Base-by-base conservation (phyloP, 2,888 invertebrate species). In the Homarus gammarus region DNA sequence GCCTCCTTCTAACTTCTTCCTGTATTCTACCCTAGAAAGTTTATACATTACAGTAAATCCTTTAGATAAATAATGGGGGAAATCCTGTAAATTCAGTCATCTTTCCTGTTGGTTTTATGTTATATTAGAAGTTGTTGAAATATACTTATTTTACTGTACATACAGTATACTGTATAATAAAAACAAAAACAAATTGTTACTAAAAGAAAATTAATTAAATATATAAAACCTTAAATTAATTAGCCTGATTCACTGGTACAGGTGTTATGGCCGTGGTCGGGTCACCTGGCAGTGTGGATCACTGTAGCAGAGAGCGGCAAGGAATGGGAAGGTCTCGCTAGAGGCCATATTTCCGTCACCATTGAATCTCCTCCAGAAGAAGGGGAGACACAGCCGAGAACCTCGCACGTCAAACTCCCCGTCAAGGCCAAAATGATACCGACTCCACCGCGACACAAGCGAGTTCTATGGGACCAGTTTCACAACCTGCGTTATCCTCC, bases 401-500 rank as follows among this genome's bases (percentile, higher is more conserved):
- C 94, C 91, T 95, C 95, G 73, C 94, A 95, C 12, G 95, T 96
- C 33, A 95, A 95, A 92, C 94, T 97, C 90, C 96, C 96, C 0
- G 94, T 96, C 92, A 96, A 96, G 92, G 97, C 97, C 0, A 97
- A 97, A 94, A 96, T 99, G 92, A 97, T 98, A 92, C 97, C 98
- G 0, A 97, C 97, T 18, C 99, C 99, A 0, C 98, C 98, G 0
- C 95, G 97, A 89, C 95, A 95, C 89, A 97, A 98, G 93, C 95
- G 99, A 27, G 96, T 99, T 79, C 95, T 99, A 0, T 99, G 99
- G 99, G 99, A 99, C 94, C 99, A 99, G 94, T 99, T 96, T 94
- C 99, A 99, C 94, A 99, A 98, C 93, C 95, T 99, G 51, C 95
- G 98, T 27, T 99, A 99, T 94, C 99, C 99, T 0, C 97, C 98